Base-by-base conservation (phyloP, 2,797 vertebrate species). In the Microhierax caerulescens region DNA sequence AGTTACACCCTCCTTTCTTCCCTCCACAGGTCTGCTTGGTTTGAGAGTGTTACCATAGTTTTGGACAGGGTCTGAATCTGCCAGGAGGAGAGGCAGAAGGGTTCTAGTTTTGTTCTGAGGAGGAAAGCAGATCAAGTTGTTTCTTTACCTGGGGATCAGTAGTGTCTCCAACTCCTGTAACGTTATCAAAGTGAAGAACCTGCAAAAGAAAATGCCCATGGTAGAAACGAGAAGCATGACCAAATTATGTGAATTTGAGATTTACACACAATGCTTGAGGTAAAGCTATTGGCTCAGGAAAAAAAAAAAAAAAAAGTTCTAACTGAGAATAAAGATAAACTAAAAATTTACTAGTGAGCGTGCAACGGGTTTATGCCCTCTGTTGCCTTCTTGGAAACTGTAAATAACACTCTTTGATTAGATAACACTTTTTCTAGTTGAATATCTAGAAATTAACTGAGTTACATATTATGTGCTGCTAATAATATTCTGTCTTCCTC, bases 141-240 rank as follows among this genome's bases (percentile, higher is more conserved):
- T 93, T 93, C 37, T 67, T 15, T 96, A 97, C 96, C 96, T 96
- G 61, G 7, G 72, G 82, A 17, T 92, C 87, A 78, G 15, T 17
- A 68, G n/a, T 7, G 3, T 65, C 81, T 87, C 27, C 48, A 21
- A 15, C 41, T 85, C 47, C 81, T 74, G 95, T 95, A 65, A 74
- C 3, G 2, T 96, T 97, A 48, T 81, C 88, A 23, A 98, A 96
- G 54, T 94, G 95, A 92, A 98, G 97, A 74, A 88, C 96, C 97
- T 98, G 82, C 32, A 91, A 91, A 32, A 90, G 51, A 85, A 95
- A 95, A 89, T 47, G 39, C 3, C 67, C 59, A n/a, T 57, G 17
- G 28, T 28, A 75, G 39, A 72, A 89, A 70, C 43, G 0, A 86
- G 9, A 75, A 68, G 4, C 20, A 23, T 41, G 32, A 61, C 20